Evolutionary conservation across 2,888 invertebrate genomes (phyloP), one percentile per base, ranked within the genome.

Genomic region (Urechis unicinctus): DNA sequence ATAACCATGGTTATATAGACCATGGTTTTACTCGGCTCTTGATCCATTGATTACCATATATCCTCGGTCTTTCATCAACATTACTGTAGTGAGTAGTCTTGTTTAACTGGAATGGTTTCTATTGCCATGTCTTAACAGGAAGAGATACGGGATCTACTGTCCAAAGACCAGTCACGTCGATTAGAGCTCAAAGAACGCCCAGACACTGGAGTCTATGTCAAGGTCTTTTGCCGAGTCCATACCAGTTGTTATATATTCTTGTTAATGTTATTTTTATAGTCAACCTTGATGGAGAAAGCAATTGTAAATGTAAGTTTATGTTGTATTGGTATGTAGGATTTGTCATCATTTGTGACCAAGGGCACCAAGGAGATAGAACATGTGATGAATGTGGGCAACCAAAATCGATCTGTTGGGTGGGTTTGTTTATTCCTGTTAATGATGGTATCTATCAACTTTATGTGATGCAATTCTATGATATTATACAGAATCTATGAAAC

Each of bases 271-370:
- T 43, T 13, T 43, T 43, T 43, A 2, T 43, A 24, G n/a, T n/a
- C n/a, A n/a, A n/a, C n/a, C n/a, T n/a, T n/a, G n/a, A n/a, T 43
- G 21, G 13, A 5, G 4, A 2, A 22, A 43, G 24, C 13, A 22
- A 24, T 43, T 43, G n/a, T n/a, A n/a, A n/a, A n/a, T n/a, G n/a
- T n/a, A n/a, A n/a, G n/a, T n/a, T n/a, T n/a, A n/a, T n/a, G n/a
- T n/a, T 54, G 24, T 47, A 47, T 55, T 49, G 49, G 53, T 56
- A 57, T 55, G 5, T 55, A 79, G 77, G 92, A 95, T 81, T 83
- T 96, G 74, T 91, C 93, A 70, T 90, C 93, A 2, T 88, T 92
- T 72, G 89, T 94, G 53, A 96, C 97, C 76, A 93, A 94, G 79
- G 92, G 88, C 64, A 88, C 91, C 17, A 85, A 85, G 65, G 97